Base-by-base conservation (phyloP, 2,113 vertebrate species). In the Procavia capensis region DNA sequence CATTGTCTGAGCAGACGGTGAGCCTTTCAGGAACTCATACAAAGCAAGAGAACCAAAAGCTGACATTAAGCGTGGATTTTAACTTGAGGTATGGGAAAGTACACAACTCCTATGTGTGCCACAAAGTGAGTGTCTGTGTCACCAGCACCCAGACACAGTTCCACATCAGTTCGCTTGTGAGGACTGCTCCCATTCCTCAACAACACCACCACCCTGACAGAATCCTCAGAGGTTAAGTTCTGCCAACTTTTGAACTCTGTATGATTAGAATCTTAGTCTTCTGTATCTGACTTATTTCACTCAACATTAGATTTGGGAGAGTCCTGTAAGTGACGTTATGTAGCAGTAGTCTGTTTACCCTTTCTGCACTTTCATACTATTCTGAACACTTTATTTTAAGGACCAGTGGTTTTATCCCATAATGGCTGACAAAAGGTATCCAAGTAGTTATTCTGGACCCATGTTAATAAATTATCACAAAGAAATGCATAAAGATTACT, bases 401-500 rank as follows among this genome's bases (percentile, higher is more conserved):
- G 81, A 43, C 50, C n/a, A 45, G 36, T 9, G 70, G 36, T 91
- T 80, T 88, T 81, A 88, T 95, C 31, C 36, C 10, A 45, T 36
- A 88, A 61, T 47, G 24, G 29, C 27, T 92, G 57, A 91, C n/a
- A 85, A 81, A 93, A 81, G 20, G 20, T 43, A 79, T 14, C 66
- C 5, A 76, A 61, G 72, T 43, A 92, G 75, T 45, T 91, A 59
- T 22, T 22, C 24, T 59, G 24, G 57, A 59, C 57, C 14, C 54
- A 45, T 13, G 43, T 54, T 20, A 47, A 45, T 45, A 91, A 68
- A 24, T 84, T 45, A 13, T 2, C 20, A 81, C 41, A 88, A 91
- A 96, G 78, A 87, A 88, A 72, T 75, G 88, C 3, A 10, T 31
- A 94, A 92, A 85, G 16, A 16, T 90, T 87, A 43, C 36, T 34